Evolutionary conservation across 2,113 vertebrate genomes (phyloP).

Genomic region (Poeciliopsis retropinna): DNA sequence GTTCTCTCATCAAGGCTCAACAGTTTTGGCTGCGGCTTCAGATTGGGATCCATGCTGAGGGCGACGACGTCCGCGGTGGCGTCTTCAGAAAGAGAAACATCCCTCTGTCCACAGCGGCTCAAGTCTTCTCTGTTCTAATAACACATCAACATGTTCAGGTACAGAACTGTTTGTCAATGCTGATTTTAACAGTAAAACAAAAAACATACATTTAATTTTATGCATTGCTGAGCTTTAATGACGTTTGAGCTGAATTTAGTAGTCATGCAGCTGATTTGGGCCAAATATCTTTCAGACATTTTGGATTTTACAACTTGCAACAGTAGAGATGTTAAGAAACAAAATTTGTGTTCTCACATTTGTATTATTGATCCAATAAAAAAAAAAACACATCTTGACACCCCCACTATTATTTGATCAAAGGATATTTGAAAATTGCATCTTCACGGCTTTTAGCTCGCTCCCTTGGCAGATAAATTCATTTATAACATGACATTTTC

Average conservation of each 20-base stretch:
- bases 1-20: slow-evolving; percentile 81
- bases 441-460: no score
- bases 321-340: no score
- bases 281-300: no score
- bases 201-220: not conserved
- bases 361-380: no score
- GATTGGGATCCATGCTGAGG: slow-evolving; percentile 80
- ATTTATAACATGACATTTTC: no score
- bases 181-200: not conserved
- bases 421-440: no score
- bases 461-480: no score
- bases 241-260: not conserved
- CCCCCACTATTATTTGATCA: no score
- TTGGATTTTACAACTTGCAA: no score
- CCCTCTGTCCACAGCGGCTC: not conserved
- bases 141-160: slow-evolving; percentile 10
- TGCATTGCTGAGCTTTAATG: not conserved
- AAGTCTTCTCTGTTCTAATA: slow-evolving; percentile 48
- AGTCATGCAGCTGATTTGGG: not conserved
- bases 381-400: no score
- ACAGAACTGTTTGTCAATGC: not conserved
- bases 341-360: no score
- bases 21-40: slow-evolving; percentile 79
- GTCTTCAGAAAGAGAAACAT: slow-evolving; percentile 30
- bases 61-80: slow-evolving; percentile 70